Percentiles rank a stretch among this genome's conserved stretches.
Evolutionary conservation across 2,113 vertebrate species (phyloP).

Genomic region (Diphyllodes magnificus): DNA sequence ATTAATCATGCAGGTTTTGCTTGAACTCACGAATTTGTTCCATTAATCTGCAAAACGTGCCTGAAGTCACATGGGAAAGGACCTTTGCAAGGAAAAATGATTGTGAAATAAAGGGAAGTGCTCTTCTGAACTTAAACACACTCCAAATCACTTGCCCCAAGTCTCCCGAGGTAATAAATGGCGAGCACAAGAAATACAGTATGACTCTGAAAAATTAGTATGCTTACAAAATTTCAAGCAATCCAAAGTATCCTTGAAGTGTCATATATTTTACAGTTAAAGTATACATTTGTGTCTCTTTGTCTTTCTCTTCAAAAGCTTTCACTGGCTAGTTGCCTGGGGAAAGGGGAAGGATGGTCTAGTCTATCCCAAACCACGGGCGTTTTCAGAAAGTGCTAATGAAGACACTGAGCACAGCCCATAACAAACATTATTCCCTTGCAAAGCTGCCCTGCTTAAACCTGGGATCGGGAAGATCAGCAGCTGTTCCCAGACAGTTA

Average conservation of each 20-base stretch:
- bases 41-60: background rate
- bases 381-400: background rate
- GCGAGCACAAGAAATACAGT: background rate
- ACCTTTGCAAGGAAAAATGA: background rate
- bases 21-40: background rate
- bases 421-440: background rate
- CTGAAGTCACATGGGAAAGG: background rate
- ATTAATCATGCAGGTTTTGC: background rate
- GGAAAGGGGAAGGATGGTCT: background rate
- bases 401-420: background rate
- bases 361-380: background rate
- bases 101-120: background rate
- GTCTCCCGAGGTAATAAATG: background rate
- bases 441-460: background rate
- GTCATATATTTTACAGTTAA: slow-evolving; percentile 51
- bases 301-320: slow-evolving; percentile 42
- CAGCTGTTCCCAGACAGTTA: background rate
- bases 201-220: slow-evolving; percentile 45
- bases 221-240: slow-evolving; percentile 49
- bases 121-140: slow-evolving; percentile 34
- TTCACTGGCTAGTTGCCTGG: slow-evolving; percentile 54
- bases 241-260: slow-evolving; percentile 59
- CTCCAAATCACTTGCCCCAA: slow-evolving; percentile 1
- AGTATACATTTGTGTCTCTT: slow-evolving; percentile 52
- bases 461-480: background rate